A percentile compares a stretch with the other conserved stretches of the same genome.
phyloP scores from a whole-genome alignment of 2,797 vertebrate genomes.

The Xenentodon cancila region DNA sequence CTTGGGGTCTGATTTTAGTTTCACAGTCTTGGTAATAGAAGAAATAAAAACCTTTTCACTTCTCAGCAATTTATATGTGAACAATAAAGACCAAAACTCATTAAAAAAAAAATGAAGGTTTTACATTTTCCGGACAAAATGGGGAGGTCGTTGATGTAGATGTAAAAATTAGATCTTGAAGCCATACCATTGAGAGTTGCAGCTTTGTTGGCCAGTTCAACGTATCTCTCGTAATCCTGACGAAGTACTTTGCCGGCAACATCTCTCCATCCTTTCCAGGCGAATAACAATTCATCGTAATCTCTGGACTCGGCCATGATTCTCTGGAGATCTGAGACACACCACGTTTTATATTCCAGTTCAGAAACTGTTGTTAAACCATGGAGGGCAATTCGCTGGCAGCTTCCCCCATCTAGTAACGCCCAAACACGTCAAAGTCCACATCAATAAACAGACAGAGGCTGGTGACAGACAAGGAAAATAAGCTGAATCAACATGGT shows the following conservation, averaged over 20 bases:
- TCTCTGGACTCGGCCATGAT: conserved; percentile 90
- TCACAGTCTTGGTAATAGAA: too few relatives aligned
- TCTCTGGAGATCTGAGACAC: conserved; percentile 87
- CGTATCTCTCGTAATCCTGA: conserved; percentile 86
- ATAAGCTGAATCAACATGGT: too few relatives aligned
- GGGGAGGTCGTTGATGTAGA: background rate
- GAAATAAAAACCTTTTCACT: too few relatives aligned
- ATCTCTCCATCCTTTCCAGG: conserved; percentile 94
- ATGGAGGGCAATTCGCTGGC: too few relatives aligned
- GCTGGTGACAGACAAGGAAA: too few relatives aligned
- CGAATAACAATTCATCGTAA: conserved; percentile 90
- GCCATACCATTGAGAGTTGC: conserved; percentile 89
- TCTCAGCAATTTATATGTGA: too few relatives aligned
- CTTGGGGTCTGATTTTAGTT: too few relatives aligned
- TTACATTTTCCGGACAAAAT: background rate
- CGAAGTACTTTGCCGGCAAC: conserved; percentile 88
- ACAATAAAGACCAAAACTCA: too few relatives aligned
- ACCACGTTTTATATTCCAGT: conserved; percentile 4
- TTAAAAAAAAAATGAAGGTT: background rate
- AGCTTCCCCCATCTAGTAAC: too few relatives aligned
- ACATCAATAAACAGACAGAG: too few relatives aligned
- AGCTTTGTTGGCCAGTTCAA: conserved; percentile 92
- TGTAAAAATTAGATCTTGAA: conserved; percentile 15
- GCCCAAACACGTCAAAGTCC: too few relatives aligned
- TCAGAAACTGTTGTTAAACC: too few relatives aligned